Evolutionary conservation across 2,113 vertebrate genomes (phyloP).

Genomic region (Tragelaphus strepsiceros): DNA sequence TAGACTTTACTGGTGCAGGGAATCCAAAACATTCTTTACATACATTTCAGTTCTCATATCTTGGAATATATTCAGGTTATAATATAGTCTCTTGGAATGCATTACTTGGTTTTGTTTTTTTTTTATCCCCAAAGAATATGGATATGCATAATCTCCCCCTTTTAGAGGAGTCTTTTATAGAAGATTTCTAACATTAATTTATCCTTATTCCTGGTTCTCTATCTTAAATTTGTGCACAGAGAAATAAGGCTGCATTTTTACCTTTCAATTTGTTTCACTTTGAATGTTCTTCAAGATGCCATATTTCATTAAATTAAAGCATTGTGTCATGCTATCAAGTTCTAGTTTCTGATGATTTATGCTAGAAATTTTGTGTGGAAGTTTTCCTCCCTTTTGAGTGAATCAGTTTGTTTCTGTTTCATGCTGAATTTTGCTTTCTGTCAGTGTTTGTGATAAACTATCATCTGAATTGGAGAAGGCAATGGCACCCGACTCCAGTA

Average conservation of each 20-base stretch:
- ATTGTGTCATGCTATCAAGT: conserved; percentile 11
- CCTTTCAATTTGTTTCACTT: conserved; percentile 37
- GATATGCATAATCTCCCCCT: conserved; percentile 5
- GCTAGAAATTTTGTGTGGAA: conserved; percentile 27
- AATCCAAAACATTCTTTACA: conserved; percentile 23
- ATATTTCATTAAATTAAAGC: conserved; percentile 37
- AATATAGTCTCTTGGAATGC: conserved; percentile 41
- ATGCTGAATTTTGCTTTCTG: conserved; percentile 40
- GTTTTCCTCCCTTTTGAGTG: conserved; percentile 29
- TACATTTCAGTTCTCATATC: neutral
- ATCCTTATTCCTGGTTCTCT: neutral
- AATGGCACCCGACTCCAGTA: too few species aligned
- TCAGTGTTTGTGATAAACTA: conserved; percentile 42
- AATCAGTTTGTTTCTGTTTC: conserved; percentile 38
- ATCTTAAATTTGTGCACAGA: conserved; percentile 1
- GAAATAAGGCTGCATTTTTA: conserved; percentile 3
- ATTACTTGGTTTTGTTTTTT: neutral
- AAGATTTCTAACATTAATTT: conserved; percentile 42
- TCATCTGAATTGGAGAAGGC: neutral
- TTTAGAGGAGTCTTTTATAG: neutral
- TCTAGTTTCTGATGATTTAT: conserved; percentile 39
- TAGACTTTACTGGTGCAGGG: neutral
- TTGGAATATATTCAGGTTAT: conserved; percentile 32
- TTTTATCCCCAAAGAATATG: conserved; percentile 20
- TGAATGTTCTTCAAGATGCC: neutral